Percentiles rank a stretch among this genome's conserved stretches.
phyloP scores from a whole-genome alignment of 2,113 vertebrate genomes.

The Neodontobutis hainanensis region DNA sequence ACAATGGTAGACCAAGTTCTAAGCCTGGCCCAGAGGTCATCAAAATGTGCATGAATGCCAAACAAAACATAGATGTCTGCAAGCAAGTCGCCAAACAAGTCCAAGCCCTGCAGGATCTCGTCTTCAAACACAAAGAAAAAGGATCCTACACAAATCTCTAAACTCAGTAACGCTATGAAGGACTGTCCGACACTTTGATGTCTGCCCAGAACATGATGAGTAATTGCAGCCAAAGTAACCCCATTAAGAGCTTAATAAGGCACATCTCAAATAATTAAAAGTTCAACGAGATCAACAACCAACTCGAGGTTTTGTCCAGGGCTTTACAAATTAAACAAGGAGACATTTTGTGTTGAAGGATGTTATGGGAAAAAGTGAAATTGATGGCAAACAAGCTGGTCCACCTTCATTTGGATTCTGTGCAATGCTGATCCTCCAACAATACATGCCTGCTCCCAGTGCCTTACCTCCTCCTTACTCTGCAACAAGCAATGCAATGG shows the following conservation, averaged over 20 bases:
- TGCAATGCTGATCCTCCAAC: no score
- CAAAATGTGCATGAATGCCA: background rate
- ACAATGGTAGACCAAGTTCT: background rate
- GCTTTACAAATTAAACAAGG: slow-evolving; percentile 20
- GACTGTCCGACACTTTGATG: background rate
- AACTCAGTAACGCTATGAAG: background rate
- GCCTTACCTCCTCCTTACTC: no score
- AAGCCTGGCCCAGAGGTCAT: background rate
- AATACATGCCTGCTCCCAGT: background rate
- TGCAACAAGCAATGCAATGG: no score
- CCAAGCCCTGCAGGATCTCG: slow-evolving; percentile 1
- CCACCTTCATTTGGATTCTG: background rate
- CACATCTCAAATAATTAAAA: background rate
- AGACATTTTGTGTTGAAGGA: background rate
- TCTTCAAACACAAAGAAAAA: slow-evolving; percentile 2
- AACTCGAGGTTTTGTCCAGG: slow-evolving; percentile 4
- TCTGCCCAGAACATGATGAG: background rate
- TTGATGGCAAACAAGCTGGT: background rate
- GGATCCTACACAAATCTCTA: background rate
- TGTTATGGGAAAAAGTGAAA: background rate
- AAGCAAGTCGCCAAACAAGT: slow-evolving; percentile 8
- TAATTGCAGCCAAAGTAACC: background rate
- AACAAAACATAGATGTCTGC: slow-evolving; percentile 21
- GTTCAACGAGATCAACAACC: slow-evolving; percentile 2
- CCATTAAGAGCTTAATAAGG: background rate